Evolutionary conservation across 1,140 invertebrate genomes (phyloP).

Genomic region (Mya arenaria): DNA sequence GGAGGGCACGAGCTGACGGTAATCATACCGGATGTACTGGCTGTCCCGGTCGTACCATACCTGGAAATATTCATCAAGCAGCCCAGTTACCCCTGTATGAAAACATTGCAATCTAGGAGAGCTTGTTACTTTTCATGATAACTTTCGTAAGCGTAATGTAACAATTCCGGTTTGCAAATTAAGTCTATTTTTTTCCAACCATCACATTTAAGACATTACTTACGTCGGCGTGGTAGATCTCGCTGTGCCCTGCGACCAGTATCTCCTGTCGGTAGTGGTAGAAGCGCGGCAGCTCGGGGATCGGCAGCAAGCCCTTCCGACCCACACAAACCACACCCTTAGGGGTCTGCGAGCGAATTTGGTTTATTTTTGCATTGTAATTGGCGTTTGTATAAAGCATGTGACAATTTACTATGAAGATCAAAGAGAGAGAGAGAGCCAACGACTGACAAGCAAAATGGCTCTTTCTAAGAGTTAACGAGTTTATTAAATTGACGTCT

Average conservation of each 20-base stretch:
- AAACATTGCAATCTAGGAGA: not conserved
- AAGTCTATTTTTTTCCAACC: no score
- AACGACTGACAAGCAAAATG: no score
- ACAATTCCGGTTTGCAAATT: no score
- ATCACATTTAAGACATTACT: constrained; percentile 16
- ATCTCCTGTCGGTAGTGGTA: constrained; percentile 56
- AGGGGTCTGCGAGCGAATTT: no score
- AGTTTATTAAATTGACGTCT: no score
- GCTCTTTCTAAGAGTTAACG: no score
- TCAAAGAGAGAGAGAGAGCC: no score
- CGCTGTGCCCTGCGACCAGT: not conserved
- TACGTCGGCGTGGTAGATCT: constrained; percentile 50
- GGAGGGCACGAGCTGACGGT: not conserved
- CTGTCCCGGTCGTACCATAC: constrained; percentile 64
- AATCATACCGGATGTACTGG: constrained; percentile 60
- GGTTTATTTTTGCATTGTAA: no score
- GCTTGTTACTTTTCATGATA: no score
- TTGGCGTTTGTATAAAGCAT: no score
- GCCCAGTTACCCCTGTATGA: not conserved
- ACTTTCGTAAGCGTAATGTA: no score
- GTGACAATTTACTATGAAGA: no score
- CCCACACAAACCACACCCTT: constrained; percentile 40
- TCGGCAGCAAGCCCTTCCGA: constrained; percentile 27
- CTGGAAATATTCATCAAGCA: constrained; percentile 29
- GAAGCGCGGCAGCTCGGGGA: constrained; percentile 23